Conservation (phyloP, 2,113 vertebrate species). For the Loxodonta africana region DNA sequence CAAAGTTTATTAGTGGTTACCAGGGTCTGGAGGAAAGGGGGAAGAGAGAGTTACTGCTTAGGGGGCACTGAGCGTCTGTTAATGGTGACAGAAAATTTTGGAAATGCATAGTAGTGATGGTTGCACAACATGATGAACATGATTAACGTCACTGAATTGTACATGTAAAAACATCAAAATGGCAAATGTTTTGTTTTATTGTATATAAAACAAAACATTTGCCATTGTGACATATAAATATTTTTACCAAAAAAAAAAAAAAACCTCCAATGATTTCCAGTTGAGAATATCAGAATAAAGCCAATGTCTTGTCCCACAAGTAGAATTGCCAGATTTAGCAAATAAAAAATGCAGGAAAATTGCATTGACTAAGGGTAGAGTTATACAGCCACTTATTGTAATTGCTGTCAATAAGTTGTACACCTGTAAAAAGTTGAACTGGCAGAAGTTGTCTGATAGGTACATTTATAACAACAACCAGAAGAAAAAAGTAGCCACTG, state of each 20-base stretch:
- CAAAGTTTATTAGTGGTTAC: neutral
- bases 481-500: no score
- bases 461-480: no score
- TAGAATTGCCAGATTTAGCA: neutral
- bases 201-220: neutral
- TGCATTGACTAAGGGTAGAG: no score
- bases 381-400: no score
- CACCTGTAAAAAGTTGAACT: no score
- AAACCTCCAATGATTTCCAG: neutral
- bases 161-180: neutral
- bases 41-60: neutral
- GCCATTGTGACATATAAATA: neutral
- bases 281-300: neutral
- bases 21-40: neutral
- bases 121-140: neutral
- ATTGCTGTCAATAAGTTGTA: no score
- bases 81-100: neutral
- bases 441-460: no score
- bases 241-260: no score
- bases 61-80: neutral
- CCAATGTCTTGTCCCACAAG: neutral
- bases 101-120: neutral
- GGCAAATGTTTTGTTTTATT: neutral
- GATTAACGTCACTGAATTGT: neutral
- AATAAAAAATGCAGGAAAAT: neutral